Percentiles rank a stretch among this genome's conserved stretches.
Conservation (phyloP, 2,113 vertebrate genomes). For the Leptodactylus fuscus region DNA sequence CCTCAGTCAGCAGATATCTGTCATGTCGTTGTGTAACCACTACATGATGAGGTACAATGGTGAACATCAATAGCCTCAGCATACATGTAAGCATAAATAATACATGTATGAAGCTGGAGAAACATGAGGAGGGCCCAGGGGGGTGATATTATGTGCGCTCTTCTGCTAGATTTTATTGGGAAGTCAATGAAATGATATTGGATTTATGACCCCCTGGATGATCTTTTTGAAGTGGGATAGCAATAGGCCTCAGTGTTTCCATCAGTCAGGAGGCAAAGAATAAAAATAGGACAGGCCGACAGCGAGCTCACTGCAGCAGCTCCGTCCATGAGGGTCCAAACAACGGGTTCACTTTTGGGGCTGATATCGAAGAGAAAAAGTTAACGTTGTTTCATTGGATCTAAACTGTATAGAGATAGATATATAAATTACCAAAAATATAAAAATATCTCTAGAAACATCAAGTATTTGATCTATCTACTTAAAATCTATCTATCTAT, state of each 20-base stretch:
- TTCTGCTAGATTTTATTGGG: conserved; percentile 34
- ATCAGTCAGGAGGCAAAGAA: background rate
- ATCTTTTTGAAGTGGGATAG: conserved; percentile 19
- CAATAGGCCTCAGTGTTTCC: background rate
- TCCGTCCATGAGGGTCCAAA: background rate
- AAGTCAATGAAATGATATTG: conserved; percentile 57
- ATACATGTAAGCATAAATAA: conserved; percentile 52
- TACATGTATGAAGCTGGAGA: conserved; percentile 44
- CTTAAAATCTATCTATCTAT: too few species aligned
- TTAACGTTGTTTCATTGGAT: background rate
- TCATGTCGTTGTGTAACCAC: conserved; percentile 11
- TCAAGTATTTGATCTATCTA: too few species aligned
- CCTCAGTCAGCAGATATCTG: conserved; percentile 15
- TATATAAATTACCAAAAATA: too few species aligned
- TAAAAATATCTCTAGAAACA: background rate
- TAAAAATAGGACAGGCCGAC: background rate
- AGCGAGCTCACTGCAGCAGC: too few species aligned
- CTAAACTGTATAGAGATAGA: too few species aligned
- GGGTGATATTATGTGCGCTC: conserved; percentile 15
- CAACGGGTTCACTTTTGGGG: background rate
- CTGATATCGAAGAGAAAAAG: background rate
- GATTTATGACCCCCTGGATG: conserved; percentile 51
- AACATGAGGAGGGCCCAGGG: conserved; percentile 6
- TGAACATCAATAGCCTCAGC: conserved; percentile 16
- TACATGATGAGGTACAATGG: conserved; percentile 25